A percentile compares a stretch with the other conserved stretches of the same genome.
phyloP scores from a whole-genome alignment of 2,797 vertebrate genomes.

The Peromyscus eremicus region DNA sequence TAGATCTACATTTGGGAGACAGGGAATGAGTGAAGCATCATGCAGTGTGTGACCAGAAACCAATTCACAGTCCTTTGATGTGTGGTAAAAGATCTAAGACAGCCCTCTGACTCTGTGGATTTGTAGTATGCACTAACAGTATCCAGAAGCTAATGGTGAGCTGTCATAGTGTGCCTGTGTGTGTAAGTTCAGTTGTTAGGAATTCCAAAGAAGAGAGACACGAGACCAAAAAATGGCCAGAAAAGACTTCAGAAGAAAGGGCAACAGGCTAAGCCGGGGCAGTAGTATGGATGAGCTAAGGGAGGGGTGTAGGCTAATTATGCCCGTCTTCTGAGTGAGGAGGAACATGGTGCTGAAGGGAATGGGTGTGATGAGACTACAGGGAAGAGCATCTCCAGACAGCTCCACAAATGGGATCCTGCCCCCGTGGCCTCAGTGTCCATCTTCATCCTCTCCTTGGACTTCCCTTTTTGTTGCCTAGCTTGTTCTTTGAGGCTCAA shows the following conservation, averaged over 20 bases:
- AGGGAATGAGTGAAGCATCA: not conserved
- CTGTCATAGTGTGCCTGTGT: fast-evolving
- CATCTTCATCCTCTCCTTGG: not conserved
- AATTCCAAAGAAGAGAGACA: not conserved
- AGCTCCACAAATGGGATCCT: not conserved
- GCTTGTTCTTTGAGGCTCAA: not conserved
- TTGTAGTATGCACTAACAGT: not conserved
- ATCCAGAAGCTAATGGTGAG: fast-evolving
- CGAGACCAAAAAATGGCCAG: not conserved
- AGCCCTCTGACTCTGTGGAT: not conserved
- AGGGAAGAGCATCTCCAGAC: not conserved
- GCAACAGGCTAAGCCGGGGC: not conserved
- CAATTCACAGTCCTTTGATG: not conserved
- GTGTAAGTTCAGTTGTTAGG: not conserved
- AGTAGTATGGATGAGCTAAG: not conserved
- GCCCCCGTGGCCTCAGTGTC: not conserved
- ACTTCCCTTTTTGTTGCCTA: fast-evolving
- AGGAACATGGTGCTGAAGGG: fast-evolving
- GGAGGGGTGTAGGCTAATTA: fast-evolving
- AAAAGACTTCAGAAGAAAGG: not conserved
- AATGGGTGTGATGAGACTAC: fast-evolving
- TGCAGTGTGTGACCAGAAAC: not conserved
- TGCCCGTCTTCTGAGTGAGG: too few relatives aligned
- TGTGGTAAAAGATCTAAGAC: not conserved
- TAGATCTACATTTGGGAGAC: not conserved